Evolutionary conservation across 2,113 vertebrate genomes (phyloP).

Genomic region (Myotis davidii): DNA sequence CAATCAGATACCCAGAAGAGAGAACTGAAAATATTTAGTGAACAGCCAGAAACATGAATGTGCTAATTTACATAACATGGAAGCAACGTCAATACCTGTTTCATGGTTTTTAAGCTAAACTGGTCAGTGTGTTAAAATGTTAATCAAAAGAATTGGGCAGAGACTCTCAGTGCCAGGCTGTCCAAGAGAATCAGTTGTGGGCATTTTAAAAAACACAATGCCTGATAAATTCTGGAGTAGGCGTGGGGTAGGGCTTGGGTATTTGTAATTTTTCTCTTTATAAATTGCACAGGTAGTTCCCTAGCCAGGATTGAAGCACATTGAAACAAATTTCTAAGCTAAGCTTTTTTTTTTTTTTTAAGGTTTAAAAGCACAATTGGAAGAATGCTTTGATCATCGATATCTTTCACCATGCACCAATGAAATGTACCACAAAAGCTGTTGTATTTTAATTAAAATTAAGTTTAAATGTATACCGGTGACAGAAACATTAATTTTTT

Average conservation of each 20-base stretch:
- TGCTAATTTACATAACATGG: background rate
- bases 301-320: background rate
- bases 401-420: background rate
- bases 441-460: background rate
- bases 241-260: background rate
- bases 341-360: background rate
- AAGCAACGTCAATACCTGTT: background rate
- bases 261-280: background rate
- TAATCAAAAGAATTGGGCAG: background rate
- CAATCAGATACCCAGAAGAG: background rate
- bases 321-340: background rate
- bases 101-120: background rate
- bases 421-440: background rate
- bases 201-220: background rate
- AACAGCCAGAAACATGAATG: background rate
- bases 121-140: background rate
- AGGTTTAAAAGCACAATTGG: background rate
- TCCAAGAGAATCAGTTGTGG: background rate
- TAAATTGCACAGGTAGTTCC: background rate
- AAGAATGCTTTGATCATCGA: background rate
- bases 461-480: background rate
- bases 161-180: background rate
- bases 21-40: background rate
- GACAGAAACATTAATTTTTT: background rate
- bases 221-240: background rate